Conservation (phyloP, 1,140 invertebrate genomes). For the Philopotamus ludificatus region DNA sequence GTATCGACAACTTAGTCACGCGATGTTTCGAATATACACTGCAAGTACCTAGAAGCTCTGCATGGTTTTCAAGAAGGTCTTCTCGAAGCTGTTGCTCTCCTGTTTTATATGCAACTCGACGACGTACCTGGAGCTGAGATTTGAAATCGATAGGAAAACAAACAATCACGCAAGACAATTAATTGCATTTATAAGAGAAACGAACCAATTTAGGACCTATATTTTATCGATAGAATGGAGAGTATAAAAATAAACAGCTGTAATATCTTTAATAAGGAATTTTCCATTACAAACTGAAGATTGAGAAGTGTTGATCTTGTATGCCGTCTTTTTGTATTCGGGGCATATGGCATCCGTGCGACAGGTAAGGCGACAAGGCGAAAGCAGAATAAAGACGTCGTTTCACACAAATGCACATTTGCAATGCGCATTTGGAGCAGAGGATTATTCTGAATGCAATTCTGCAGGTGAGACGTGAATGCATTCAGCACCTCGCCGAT, state of each 20-base stretch:
- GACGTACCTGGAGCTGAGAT: background rate
- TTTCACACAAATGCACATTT: constrained; percentile 4
- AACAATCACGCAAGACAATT: background rate
- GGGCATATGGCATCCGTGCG: background rate
- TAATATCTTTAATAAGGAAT: no score
- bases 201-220: no score
- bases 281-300: no score
- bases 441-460: background rate
- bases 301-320: no score
- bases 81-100: background rate
- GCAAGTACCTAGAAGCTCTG: background rate
- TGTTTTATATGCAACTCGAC: background rate
- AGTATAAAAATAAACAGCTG: no score
- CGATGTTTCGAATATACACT: background rate
- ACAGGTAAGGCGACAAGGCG: background rate
- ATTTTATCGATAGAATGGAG: no score
- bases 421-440: background rate
- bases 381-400: constrained; percentile 11
- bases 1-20: background rate
- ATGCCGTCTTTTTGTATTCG: background rate
- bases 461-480: background rate
- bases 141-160: background rate
- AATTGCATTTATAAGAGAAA: no score
- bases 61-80: background rate
- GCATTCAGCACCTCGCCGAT: background rate